Conservation (phyloP, 2,797 vertebrate species). For the Lithobates pipiens region DNA sequence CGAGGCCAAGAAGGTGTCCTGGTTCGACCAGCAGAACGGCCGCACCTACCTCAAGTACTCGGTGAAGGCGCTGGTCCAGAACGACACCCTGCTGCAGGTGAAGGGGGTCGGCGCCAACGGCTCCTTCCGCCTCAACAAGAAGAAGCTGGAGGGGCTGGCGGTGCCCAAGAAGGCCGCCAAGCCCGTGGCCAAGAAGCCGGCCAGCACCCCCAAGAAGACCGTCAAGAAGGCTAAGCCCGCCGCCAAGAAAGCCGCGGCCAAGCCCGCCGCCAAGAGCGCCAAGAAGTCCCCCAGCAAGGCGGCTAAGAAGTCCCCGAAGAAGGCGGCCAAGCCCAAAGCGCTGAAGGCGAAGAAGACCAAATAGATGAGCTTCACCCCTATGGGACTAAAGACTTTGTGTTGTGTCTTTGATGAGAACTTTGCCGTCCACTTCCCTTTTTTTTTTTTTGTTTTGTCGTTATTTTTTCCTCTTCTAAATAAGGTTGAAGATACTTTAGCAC, state of each 20-base stretch:
- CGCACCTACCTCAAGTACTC: constrained; percentile 86
- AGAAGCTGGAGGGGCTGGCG: constrained; percentile 76
- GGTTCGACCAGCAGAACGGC: constrained; percentile 88
- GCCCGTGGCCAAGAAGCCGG: constrained; percentile 64
- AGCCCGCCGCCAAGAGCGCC: background rate
- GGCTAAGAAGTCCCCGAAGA: constrained; percentile 67
- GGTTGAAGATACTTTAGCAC: background rate
- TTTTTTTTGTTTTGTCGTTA: no score
- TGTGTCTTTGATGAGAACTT: no score
- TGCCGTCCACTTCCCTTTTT: no score
- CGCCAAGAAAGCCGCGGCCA: constrained; percentile 45
- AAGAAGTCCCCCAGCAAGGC: constrained; percentile 29
- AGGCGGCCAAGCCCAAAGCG: constrained; percentile 77
- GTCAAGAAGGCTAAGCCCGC: constrained; percentile 65
- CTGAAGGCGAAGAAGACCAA: constrained; percentile 76
- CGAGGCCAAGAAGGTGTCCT: constrained; percentile 82
- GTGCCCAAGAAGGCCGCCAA: constrained; percentile 62
- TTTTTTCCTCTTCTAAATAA: background rate
- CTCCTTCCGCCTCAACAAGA: constrained; percentile 85
- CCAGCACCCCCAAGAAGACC: constrained; percentile 4
- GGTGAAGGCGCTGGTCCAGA: constrained; percentile 84
- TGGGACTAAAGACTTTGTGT: no score
- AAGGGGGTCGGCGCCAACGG: constrained; percentile 86
- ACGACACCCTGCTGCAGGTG: constrained; percentile 85
- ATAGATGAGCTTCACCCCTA: constrained; percentile 62